phyloP scores from a whole-genome alignment of 2,797 vertebrate species.

The Ibycter americanus region DNA sequence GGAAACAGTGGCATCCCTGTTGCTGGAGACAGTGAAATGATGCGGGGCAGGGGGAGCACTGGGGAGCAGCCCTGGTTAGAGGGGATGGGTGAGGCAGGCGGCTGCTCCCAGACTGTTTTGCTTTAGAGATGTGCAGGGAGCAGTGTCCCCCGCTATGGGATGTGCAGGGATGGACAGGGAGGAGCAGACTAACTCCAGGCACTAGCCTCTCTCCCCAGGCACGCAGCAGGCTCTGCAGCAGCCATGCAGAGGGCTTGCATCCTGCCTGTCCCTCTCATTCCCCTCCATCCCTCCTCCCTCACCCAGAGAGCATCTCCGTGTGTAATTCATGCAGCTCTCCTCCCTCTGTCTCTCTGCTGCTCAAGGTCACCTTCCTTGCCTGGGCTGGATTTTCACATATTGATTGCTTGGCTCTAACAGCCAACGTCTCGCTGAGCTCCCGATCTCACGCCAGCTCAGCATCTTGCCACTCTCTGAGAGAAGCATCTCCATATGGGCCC shows the following conservation, averaged over 20 bases:
- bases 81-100: neutral
- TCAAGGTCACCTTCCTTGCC: slow-evolving; percentile 69
- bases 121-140: neutral
- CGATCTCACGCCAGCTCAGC: slow-evolving; percentile 19
- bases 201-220: neutral
- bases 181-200: neutral
- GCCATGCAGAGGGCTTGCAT: neutral
- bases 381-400: slow-evolving; percentile 17
- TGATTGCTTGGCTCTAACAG: slow-evolving; percentile 11
- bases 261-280: neutral
- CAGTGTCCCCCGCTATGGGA: neutral
- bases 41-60: neutral
- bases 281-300: neutral
- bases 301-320: neutral
- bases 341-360: neutral
- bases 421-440: neutral
- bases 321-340: neutral
- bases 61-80: neutral
- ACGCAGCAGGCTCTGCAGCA: neutral
- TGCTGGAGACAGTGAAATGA: neutral
- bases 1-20: neutral
- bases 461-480: neutral
- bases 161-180: neutral
- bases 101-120: neutral
- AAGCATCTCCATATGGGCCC: neutral